These are phyloP conservation scores for Ochropleura leucogaster DNA, from an alignment of 2,888 invertebrate species.

Conservation along the genomic window DNA sequence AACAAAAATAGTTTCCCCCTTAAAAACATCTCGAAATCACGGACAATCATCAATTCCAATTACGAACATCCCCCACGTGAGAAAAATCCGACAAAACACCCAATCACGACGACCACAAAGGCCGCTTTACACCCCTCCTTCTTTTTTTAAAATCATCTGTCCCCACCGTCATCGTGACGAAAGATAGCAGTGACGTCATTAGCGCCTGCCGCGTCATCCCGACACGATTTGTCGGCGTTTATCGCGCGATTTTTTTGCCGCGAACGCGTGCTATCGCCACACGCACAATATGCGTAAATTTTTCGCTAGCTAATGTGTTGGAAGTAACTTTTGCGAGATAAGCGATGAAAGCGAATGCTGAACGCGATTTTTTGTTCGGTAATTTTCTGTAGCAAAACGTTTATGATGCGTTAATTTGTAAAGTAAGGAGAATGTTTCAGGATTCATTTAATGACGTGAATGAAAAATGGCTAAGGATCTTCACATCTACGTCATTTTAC, in stretches of 20 bases:
- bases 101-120: slow-evolving; percentile 83
- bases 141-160: slow-evolving; percentile 80
- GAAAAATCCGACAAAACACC: slow-evolving; percentile 87
- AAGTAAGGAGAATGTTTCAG: slow-evolving; percentile 44
- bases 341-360: slow-evolving; percentile 83
- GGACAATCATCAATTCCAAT: slow-evolving; percentile 88
- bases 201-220: slow-evolving; percentile 84
- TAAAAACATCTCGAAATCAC: slow-evolving; percentile 70
- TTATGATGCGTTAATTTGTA: slow-evolving; percentile 61
- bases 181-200: slow-evolving; percentile 87
- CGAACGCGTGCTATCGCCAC: slow-evolving; percentile 82
- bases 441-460: slow-evolving; percentile 6
- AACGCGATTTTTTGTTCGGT: slow-evolving; percentile 74
- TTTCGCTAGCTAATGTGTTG: slow-evolving; percentile 86
- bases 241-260: slow-evolving; percentile 84
- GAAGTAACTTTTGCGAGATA: slow-evolving; percentile 86
- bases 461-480: background rate
- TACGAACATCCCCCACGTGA: slow-evolving; percentile 85
- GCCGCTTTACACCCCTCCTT: slow-evolving; percentile 72
- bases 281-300: slow-evolving; percentile 88
- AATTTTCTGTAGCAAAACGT: slow-evolving; percentile 66
- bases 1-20: slow-evolving; percentile 69
- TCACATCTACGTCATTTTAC: too few species aligned
- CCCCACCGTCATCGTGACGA: slow-evolving; percentile 80
- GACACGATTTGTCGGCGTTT: slow-evolving; percentile 89